These are phyloP conservation scores for Micronisus gabar DNA, from an alignment of 2,113 vertebrate species.

Conservation along the genomic window DNA sequence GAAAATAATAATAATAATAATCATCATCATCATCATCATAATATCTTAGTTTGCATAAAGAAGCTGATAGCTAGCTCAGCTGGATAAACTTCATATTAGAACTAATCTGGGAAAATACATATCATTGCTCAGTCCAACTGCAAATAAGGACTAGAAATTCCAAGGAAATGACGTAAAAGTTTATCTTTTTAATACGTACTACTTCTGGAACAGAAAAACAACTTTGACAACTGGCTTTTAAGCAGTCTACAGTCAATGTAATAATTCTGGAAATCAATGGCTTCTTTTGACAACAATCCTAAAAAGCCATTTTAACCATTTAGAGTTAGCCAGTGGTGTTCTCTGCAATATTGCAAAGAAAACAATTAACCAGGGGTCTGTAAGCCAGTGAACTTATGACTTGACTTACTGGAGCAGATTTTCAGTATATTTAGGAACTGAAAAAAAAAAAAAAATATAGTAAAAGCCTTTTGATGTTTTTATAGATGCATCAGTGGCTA, in stretches of 20 bases:
- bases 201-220: background rate
- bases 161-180: background rate
- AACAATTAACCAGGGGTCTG: background rate
- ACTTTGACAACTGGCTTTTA: background rate
- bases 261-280: background rate
- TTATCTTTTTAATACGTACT: background rate
- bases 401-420: background rate
- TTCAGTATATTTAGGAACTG: background rate
- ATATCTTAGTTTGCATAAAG: background rate
- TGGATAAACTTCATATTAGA: background rate
- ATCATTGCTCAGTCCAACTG: background rate
- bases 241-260: background rate
- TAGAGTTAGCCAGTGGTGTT: background rate
- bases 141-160: background rate
- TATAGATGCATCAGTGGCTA: background rate
- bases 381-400: background rate
- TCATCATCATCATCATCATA: too few relatives aligned
- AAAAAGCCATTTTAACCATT: background rate
- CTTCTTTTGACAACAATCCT: background rate
- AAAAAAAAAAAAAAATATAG: background rate
- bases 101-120: background rate
- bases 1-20: background rate
- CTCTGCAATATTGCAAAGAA: background rate
- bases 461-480: background rate
- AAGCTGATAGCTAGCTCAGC: background rate